These are phyloP conservation scores for Spilosoma lubricipeda DNA, from an alignment of 2,888 invertebrate species.

Conservation along the genomic window DNA sequence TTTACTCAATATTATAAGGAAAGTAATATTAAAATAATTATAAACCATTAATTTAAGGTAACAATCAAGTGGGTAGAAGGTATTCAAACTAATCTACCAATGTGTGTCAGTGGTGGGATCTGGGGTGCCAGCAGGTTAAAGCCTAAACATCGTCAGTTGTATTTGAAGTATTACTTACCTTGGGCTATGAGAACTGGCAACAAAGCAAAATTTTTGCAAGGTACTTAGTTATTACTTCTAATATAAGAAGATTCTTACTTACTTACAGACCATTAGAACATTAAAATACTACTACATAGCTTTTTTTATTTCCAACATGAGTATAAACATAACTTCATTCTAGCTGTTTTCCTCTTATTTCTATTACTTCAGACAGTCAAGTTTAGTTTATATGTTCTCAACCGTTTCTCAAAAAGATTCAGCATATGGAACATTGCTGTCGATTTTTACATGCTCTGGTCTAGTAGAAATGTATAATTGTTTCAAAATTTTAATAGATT, in stretches of 20 bases:
- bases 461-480: too few relatives aligned
- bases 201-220: conserved; percentile 92
- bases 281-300: too few relatives aligned
- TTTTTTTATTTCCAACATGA: too few relatives aligned
- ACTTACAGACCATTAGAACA: too few relatives aligned
- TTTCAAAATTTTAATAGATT: too few relatives aligned
- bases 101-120: conserved; percentile 97
- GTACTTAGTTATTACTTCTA: conserved; percentile 59
- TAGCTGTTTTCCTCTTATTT: too few relatives aligned
- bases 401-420: too few relatives aligned
- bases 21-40: not conserved
- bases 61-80: conserved; percentile 99
- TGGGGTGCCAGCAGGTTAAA: conserved; percentile 96
- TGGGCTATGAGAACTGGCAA: conserved; percentile 94
- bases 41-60: conserved; percentile 86
- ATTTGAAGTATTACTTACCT: conserved; percentile 91
- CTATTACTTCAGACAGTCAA: too few relatives aligned
- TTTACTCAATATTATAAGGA: not conserved
- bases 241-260: not conserved
- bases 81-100: conserved; percentile 96
- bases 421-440: too few relatives aligned
- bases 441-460: too few relatives aligned
- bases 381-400: too few relatives aligned
- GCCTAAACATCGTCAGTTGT: conserved; percentile 93
- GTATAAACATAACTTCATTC: too few relatives aligned